Evolutionary conservation across 2,888 invertebrate species (phyloP).

Genomic region (Drosophila kambysellisi): DNA sequence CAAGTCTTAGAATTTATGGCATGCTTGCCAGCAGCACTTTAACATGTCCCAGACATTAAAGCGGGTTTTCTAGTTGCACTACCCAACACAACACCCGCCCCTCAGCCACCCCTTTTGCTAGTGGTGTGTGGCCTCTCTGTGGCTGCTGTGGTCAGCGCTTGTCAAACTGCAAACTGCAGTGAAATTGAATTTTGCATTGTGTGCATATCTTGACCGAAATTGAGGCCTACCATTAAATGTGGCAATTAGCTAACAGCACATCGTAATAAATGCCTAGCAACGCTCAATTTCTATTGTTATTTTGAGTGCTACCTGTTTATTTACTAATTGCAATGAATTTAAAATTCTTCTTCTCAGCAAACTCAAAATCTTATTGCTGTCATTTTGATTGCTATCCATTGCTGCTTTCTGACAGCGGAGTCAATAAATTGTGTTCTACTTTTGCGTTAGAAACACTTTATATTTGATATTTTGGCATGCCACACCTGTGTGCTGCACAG

Average conservation of each 20-base stretch:
- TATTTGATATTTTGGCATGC: not conserved
- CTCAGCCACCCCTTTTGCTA: not conserved
- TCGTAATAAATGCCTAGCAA: not conserved
- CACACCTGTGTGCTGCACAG: not conserved
- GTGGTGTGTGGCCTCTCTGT: conserved; percentile 35
- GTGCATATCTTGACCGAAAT: conserved; percentile 18
- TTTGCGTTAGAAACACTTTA: not conserved
- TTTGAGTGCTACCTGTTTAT: not conserved
- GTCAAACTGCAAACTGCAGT: conserved; percentile 44
- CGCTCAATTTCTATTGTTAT: not conserved
- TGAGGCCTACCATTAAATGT: conserved; percentile 2
- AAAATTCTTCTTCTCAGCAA: not conserved
- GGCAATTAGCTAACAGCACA: conserved; percentile 2
- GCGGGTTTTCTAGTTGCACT: conserved; percentile 55
- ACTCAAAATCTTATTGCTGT: not conserved
- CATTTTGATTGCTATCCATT: not conserved
- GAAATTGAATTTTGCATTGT: conserved; percentile 22
- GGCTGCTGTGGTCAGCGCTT: conserved; percentile 20
- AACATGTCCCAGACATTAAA: conserved; percentile 70
- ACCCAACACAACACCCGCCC: not conserved
- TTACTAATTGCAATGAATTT: not conserved
- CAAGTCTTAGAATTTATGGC: conserved; percentile 78
- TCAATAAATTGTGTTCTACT: conserved; percentile 1
- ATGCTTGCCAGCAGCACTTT: conserved; percentile 72
- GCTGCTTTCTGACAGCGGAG: no score